These are phyloP conservation scores for Escarpia spicata DNA, from an alignment of 2,888 invertebrate species.

Conservation along the genomic window DNA sequence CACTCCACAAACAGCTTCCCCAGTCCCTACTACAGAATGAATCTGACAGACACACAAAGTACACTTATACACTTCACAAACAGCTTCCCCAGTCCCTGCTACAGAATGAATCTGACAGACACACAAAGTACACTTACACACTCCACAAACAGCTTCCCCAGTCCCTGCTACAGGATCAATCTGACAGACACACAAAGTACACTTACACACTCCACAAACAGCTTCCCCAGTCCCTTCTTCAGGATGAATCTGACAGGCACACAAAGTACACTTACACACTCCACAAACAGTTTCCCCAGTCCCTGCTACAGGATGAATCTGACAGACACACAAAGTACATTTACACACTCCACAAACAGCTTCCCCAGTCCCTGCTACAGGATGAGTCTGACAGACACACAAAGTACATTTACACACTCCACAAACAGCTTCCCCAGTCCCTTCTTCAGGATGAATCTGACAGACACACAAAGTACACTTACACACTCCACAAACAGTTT, in stretches of 20 bases:
- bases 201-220: slow-evolving; percentile 89
- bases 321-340: neutral
- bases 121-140: slow-evolving; percentile 71
- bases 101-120: slow-evolving; percentile 81
- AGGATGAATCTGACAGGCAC: slow-evolving; percentile 78
- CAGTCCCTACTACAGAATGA: slow-evolving; percentile 95
- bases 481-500: slow-evolving; percentile 96
- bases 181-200: slow-evolving; percentile 43
- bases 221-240: slow-evolving; percentile 96
- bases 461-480: no score
- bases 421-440: slow-evolving; percentile 96
- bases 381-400: slow-evolving; percentile 74
- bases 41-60: slow-evolving; percentile 65
- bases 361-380: slow-evolving; percentile 97
- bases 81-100: slow-evolving; percentile 95
- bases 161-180: slow-evolving; percentile 96
- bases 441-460: slow-evolving; percentile 91
- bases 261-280: slow-evolving; percentile 74
- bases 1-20: slow-evolving; percentile 97
- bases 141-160: slow-evolving; percentile 95
- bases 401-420: slow-evolving; percentile 77
- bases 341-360: slow-evolving; percentile 92
- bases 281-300: slow-evolving; percentile 92
- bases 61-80: slow-evolving; percentile 87
- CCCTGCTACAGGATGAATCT: slow-evolving; percentile 96